A percentile compares a stretch with the other conserved stretches of the same genome.
Evolutionary conservation across 2,113 vertebrate species (phyloP).

Genomic region (Meriones unguiculatus): DNA sequence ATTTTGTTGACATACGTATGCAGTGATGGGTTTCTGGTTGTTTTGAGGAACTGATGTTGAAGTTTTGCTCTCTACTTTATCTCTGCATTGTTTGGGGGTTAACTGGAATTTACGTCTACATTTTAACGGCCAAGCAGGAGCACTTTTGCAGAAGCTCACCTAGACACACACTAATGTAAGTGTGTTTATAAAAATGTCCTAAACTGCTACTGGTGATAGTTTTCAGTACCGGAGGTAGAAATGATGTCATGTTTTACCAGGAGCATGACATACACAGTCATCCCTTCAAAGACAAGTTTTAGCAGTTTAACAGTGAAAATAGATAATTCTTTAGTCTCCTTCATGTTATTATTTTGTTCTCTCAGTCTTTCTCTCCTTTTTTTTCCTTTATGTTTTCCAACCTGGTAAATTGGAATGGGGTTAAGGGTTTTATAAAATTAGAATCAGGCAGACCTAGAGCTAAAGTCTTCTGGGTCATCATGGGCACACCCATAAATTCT

Average conservation of each 20-base stretch:
- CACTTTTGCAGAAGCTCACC: slow-evolving; percentile 10
- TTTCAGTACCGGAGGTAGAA: neutral
- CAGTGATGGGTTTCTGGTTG: neutral
- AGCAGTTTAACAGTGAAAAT: neutral
- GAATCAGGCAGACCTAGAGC: neutral
- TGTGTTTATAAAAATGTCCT: neutral
- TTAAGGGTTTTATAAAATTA: neutral
- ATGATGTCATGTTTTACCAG: neutral
- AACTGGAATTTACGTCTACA: neutral
- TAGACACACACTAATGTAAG: neutral
- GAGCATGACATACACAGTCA: neutral
- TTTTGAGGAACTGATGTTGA: neutral
- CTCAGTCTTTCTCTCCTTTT: neutral
- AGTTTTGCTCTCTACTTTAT: neutral
- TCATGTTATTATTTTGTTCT: neutral
- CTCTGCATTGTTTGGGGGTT: neutral
- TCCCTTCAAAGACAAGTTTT: neutral
- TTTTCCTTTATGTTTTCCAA: neutral
- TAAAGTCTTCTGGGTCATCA: neutral
- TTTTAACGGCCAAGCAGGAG: neutral
- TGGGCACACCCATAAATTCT: neutral
- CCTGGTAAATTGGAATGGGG: neutral
- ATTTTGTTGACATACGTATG: neutral
- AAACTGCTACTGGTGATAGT: neutral
- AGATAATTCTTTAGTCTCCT: neutral